Percentiles rank a stretch among this genome's conserved stretches.
Conservation (phyloP, 1,140 invertebrate genomes). For the Bradysia coprophila region DNA sequence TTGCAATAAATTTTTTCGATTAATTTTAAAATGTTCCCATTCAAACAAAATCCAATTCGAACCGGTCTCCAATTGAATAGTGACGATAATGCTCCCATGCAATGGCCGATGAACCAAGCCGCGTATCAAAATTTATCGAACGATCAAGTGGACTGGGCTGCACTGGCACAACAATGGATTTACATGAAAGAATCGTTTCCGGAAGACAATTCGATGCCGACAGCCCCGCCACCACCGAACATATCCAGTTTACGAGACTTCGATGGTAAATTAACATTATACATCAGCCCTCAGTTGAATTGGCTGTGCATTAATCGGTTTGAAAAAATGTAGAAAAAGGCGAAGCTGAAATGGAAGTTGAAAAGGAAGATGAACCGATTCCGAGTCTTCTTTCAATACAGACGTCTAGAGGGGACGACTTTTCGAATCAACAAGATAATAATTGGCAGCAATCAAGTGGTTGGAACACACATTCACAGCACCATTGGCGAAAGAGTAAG, state of each 20-base stretch:
- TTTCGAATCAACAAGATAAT: too few species aligned
- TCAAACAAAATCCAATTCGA: too few species aligned
- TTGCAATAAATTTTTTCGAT: too few species aligned
- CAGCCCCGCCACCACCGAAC: slow-evolving; percentile 22
- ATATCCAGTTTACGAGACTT: slow-evolving; percentile 2
- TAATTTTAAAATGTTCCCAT: too few species aligned
- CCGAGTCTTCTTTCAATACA: neutral
- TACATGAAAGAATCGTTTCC: slow-evolving; percentile 70
- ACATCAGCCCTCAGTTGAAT: too few species aligned
- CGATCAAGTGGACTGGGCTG: slow-evolving; percentile 80
- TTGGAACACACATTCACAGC: neutral
- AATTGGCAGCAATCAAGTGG: too few species aligned
- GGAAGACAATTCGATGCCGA: slow-evolving; percentile 25
- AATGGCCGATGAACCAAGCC: neutral
- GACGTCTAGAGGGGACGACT: too few species aligned
- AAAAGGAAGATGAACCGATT: slow-evolving; percentile 31
- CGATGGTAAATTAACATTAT: too few species aligned
- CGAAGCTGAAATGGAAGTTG: slow-evolving; percentile 72
- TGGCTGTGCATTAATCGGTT: too few species aligned
- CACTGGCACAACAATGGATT: slow-evolving; percentile 93
- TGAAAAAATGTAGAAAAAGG: too few species aligned
- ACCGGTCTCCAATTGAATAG: too few species aligned
- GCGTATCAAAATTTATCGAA: slow-evolving; percentile 15
- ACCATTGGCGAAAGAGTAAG: neutral
- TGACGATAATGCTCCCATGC: too few species aligned